These are phyloP conservation scores for Gonatopus flavifemur DNA, from an alignment of 1,140 invertebrate genomes.

Conservation along the genomic window DNA sequence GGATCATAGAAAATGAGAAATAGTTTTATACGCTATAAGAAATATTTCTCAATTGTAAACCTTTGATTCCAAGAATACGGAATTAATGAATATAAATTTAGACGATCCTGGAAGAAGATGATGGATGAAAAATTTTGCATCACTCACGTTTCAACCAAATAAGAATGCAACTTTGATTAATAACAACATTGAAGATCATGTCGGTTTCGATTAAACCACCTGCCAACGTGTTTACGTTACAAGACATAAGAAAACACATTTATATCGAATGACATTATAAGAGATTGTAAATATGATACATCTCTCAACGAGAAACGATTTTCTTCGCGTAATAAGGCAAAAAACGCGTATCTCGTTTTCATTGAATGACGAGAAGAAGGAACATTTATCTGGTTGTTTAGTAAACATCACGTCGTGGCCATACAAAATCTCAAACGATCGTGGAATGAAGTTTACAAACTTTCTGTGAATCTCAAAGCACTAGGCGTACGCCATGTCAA, in stretches of 20 bases:
- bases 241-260: background rate
- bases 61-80: too few relatives aligned
- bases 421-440: constrained; percentile 34
- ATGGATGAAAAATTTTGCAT: too few relatives aligned
- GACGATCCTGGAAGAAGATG: too few relatives aligned
- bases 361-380: constrained; percentile 12
- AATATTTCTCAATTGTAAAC: too few relatives aligned
- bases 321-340: constrained; percentile 11
- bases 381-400: constrained; percentile 43
- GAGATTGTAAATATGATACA: background rate
- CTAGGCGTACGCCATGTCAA: background rate
- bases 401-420: constrained; percentile 39
- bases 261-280: background rate
- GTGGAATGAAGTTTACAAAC: constrained; percentile 40
- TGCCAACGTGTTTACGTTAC: background rate
- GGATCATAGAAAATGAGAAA: too few relatives aligned
- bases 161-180: background rate
- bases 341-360: constrained; percentile 14
- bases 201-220: background rate
- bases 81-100: too few relatives aligned
- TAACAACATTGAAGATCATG: background rate
- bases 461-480: constrained; percentile 28
- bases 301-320: background rate
- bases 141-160: too few relatives aligned
- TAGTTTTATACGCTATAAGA: too few relatives aligned